These are phyloP conservation scores for Apostichopus leukothele DNA, from an alignment of 53 echinoderm and acorn worm species.

Conservation along the genomic window DNA sequence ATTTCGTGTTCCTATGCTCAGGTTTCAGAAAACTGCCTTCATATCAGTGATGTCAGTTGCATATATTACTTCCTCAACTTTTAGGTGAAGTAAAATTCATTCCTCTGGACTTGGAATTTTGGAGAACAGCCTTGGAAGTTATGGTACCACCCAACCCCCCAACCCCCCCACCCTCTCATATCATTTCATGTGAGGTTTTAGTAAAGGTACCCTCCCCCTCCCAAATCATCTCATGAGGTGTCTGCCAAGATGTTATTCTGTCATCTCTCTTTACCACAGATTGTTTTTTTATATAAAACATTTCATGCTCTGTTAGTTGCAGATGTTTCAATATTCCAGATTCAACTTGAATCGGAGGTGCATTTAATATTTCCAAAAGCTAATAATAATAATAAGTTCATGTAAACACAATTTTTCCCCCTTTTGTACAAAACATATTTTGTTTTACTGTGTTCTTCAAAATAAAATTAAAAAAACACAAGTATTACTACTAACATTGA, in stretches of 20 bases:
- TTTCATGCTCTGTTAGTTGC: neutral
- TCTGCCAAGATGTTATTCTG: no score
- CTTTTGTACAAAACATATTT: conserved; percentile 28
- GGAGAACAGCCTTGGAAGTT: no score
- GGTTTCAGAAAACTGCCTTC: neutral
- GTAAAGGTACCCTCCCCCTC: no score
- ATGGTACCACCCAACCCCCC: neutral
- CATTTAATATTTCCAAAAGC: neutral
- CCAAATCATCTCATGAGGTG: no score
- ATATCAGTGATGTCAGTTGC: neutral
- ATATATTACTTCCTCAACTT: neutral
- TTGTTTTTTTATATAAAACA: neutral
- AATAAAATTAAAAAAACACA: neutral
- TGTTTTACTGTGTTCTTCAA: conserved; percentile 5
- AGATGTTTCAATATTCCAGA: neutral
- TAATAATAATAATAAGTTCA: neutral
- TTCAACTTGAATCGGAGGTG: neutral
- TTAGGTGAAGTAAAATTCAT: no score
- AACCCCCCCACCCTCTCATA: neutral
- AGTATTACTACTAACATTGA: no score
- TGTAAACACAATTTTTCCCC: neutral
- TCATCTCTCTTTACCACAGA: no score
- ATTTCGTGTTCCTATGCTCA: neutral
- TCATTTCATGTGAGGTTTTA: no score
- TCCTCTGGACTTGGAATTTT: no score